Evolutionary conservation across 2,888 invertebrate genomes (phyloP), one percentile per base, ranked within the genome.

Genomic region (Drosophila tanythrix): DNA sequence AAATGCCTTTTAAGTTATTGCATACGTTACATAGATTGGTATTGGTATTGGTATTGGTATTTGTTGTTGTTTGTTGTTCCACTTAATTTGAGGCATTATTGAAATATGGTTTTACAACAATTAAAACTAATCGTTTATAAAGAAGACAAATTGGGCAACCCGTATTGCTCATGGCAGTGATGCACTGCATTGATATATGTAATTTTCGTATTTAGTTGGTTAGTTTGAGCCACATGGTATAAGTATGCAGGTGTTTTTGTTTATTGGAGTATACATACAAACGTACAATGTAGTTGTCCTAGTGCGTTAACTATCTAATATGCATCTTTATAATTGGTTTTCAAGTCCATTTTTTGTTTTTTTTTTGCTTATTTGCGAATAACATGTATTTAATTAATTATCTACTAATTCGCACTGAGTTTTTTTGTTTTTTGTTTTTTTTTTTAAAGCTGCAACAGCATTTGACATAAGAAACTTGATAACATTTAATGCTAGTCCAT

Each of bases 111-210:
- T 56, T 31, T 29, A 46, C 25, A 58, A 61, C 31, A 43, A 53
- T 58, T 51, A 38, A 52, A 52, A 40, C 57, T 52, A 71, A 67
- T 71, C 40, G 62, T 71, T 73, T 73, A 62, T 69, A 75, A 71
- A 86, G 80, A 86, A 82, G 82, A 88, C 82, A 81, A 78, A 76
- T 67, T 72, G 74, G 83, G 76, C 71, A 81, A 87, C 87, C 87
- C 89, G 87, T 89, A 80, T 88, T 89, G 85, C 81, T 75, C 85
- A 77, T 87, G 89, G 89, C 87, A 87, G 87, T 87, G 87, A 88
- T 85, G 81, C 87, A 87, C 87, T 87, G 87, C 89, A 79, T 87
- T 79, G 88, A 87, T 88, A 88, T 88, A 88, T 89, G 79, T 53
- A 64, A 61, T 65, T 66, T 69, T 48, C 67, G 61, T 78, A 74